These are phyloP conservation scores for Platycnemis pennipes DNA, from an alignment of 2,888 invertebrate genomes.

Conservation along the genomic window DNA sequence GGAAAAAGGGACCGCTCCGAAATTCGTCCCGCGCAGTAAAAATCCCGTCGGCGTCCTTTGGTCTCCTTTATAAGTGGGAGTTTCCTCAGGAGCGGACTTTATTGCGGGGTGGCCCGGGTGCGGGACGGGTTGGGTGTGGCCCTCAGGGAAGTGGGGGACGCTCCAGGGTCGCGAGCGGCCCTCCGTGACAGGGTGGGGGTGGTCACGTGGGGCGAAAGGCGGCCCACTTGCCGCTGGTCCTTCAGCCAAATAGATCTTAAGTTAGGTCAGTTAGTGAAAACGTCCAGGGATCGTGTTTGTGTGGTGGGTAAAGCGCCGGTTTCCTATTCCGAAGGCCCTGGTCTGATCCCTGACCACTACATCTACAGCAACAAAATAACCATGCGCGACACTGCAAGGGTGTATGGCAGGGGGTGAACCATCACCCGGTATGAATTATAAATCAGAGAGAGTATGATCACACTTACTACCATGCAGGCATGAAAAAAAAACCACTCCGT, in stretches of 20 bases:
- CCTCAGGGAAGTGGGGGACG: background rate
- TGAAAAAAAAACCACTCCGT: no score
- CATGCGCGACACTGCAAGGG: no score
- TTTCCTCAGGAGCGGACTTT: background rate
- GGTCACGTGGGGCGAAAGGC: background rate
- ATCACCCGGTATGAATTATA: no score
- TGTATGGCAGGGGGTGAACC: no score
- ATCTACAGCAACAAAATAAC: no score
- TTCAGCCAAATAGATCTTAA: background rate
- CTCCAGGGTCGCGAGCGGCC: conserved; percentile 3
- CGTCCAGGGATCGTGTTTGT: no score
- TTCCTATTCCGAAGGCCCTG: background rate
- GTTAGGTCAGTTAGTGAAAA: background rate
- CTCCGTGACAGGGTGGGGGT: background rate
- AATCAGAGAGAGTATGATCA: no score
- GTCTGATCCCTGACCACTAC: background rate
- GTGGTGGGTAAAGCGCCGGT: background rate
- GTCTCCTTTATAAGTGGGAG: background rate
- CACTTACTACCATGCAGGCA: no score
- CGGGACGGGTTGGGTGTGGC: background rate
- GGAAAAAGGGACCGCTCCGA: background rate
- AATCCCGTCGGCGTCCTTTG: background rate
- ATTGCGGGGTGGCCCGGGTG: background rate
- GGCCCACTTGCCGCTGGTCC: background rate
- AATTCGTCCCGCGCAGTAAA: background rate